Evolutionary conservation across 1,140 invertebrate species (phyloP), one percentile per base, ranked within the genome.

Genomic region (Melanaphis sacchari): DNA sequence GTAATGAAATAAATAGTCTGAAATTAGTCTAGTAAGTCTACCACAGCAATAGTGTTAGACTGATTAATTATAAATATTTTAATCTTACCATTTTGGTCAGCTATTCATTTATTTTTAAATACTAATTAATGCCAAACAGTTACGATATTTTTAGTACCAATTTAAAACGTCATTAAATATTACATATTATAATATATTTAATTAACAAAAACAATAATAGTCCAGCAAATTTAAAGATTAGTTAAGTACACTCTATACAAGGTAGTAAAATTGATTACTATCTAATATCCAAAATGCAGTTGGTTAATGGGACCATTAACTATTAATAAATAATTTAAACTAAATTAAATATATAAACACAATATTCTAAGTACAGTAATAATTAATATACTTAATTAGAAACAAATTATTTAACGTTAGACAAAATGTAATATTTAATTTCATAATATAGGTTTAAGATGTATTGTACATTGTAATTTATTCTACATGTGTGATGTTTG

Each of bases 241-340:
- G 43, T 88, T 88, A 15, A 88, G 31, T 46, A 49, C 36, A 88
- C 43, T 21, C 6, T 84, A 41, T 40, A 26, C 4, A 11, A 41
- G 22, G 31, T 84, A 31, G 24, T 2, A 41, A 41, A 76, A 76
- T 24, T 3, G 7, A 38, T 38, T 82, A 84, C 26, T 84, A 82
- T 40, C 36, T 38, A 7, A 82, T 38, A 40, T 82, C 26, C 21
- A 9, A 52, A 38, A 38, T 38, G 0, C 9, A 89, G n/a, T 38
- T 89, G 38, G 22, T 89, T 88, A 88, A 38, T 5, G n/a, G 7
- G 31, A n/a, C 43, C 3, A 38, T 89, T 9, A 54, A 54, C 2
- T 89, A 89, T 24, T 38, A 52, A 89, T 52, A 52, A 89, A 52
- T 89, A 54, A 89, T 89, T 52, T 31, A 66, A 11, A 76, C 18